Conservation (phyloP, 2,797 vertebrate species). For the Cirrhinus mrigala region DNA sequence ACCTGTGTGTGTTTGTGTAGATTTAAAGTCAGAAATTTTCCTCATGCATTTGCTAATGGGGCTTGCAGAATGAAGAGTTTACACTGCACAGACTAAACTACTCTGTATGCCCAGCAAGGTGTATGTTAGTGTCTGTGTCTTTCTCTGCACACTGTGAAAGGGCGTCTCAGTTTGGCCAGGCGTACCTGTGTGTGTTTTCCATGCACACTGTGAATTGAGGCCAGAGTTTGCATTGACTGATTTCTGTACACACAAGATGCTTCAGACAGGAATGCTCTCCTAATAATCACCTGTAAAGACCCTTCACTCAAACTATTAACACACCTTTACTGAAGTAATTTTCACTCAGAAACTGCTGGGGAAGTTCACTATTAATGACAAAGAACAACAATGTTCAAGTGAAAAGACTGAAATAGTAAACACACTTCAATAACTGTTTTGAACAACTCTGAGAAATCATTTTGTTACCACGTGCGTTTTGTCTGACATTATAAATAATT, state of each 20-base stretch:
- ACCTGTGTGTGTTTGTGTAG: slow-evolving; percentile 24
- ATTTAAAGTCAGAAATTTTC: slow-evolving; percentile 39
- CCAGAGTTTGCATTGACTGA: slow-evolving; percentile 55
- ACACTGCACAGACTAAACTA: slow-evolving; percentile 15
- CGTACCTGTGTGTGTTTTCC: slow-evolving; percentile 43
- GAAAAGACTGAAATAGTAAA: neutral
- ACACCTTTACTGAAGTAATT: neutral
- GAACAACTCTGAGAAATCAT: neutral
- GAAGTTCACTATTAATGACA: neutral
- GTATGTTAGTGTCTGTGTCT: slow-evolving; percentile 23
- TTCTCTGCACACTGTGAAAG: slow-evolving; percentile 55
- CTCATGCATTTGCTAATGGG: slow-evolving; percentile 56
- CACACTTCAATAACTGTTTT: neutral
- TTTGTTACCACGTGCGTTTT: neutral
- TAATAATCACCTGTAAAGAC: slow-evolving; percentile 17
- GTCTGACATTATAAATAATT: neutral
- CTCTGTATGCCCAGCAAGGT: slow-evolving; percentile 21
- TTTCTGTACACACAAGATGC: slow-evolving; percentile 37
- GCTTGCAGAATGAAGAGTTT: slow-evolving; percentile 30
- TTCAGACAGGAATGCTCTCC: neutral
- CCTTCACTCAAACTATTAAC: neutral
- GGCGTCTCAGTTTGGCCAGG: slow-evolving; percentile 33
- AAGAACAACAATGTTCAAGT: neutral
- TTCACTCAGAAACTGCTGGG: neutral
- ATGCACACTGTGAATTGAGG: slow-evolving; percentile 57